Evolutionary conservation across 1,140 invertebrate species (phyloP).

Genomic region (Panulirus ornatus): DNA sequence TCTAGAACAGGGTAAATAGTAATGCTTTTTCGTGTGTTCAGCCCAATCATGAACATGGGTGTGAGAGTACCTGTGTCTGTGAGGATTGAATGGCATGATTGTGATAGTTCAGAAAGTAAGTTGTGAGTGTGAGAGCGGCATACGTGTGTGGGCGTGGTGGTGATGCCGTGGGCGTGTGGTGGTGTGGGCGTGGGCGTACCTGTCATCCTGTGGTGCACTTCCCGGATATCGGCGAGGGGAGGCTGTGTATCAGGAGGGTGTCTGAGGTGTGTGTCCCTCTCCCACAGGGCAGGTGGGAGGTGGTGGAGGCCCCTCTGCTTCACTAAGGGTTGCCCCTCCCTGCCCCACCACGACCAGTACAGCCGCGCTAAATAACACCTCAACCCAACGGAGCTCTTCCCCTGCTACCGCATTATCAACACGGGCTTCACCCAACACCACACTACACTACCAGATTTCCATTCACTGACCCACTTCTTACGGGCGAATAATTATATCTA

Average conservation of each 20-base stretch:
- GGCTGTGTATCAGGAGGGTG: background rate
- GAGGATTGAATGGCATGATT: too few relatives aligned
- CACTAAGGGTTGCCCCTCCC: slow-evolving; percentile 1
- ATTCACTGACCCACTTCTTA: background rate
- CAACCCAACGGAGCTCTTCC: background rate
- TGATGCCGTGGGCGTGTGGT: background rate
- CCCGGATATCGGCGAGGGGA: background rate
- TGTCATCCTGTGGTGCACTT: background rate
- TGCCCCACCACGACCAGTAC: slow-evolving; percentile 2
- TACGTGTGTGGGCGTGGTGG: background rate
- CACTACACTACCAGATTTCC: background rate
- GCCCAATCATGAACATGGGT: too few relatives aligned
- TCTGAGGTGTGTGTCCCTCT: background rate
- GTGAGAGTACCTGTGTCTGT: too few relatives aligned
- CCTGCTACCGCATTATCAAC: slow-evolving; percentile 20
- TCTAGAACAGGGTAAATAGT: too few relatives aligned
- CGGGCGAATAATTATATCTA: background rate
- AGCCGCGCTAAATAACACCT: background rate
- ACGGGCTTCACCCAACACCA: background rate
- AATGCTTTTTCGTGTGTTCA: too few relatives aligned
- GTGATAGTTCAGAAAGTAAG: too few relatives aligned
- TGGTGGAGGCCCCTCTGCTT: background rate
- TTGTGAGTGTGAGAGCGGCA: background rate
- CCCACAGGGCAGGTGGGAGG: too few relatives aligned
- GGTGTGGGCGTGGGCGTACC: slow-evolving; percentile 8